Conservation (phyloP, 2,797 vertebrate genomes). For the Karalla daura region DNA sequence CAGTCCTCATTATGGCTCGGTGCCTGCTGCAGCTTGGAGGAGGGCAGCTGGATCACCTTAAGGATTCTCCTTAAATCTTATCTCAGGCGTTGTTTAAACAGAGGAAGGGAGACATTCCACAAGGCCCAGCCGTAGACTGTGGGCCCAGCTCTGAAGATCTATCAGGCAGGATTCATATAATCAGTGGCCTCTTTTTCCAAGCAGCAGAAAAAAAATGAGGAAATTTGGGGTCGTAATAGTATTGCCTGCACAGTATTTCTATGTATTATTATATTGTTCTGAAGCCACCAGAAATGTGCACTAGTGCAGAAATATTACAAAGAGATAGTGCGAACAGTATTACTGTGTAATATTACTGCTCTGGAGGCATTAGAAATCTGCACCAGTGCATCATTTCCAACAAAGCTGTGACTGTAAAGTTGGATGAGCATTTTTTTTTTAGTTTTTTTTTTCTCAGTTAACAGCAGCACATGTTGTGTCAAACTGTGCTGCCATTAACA, state of each 20-base stretch:
- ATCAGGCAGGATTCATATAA: conserved; percentile 71
- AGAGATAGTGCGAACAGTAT: too few species aligned
- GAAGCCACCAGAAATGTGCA: conserved; percentile 4
- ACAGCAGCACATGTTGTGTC: conserved; percentile 34
- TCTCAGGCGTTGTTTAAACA: conserved; percentile 85
- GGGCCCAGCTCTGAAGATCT: conserved; percentile 65
- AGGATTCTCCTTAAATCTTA: conserved; percentile 86
- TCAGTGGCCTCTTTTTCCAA: conserved; percentile 56
- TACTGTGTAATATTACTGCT: background rate
- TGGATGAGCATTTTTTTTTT: conserved; percentile 26
- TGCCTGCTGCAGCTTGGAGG: conserved; percentile 68
- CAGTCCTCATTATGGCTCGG: conserved; percentile 66
- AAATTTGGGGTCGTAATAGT: conserved; percentile 28
- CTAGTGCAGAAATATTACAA: too few species aligned
- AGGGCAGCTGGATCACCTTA: conserved; percentile 82
- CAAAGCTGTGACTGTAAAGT: conserved; percentile 9
- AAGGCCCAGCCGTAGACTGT: conserved; percentile 29
- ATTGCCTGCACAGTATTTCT: background rate
- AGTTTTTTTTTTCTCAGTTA: conserved; percentile 2
- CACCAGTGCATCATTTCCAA: conserved; percentile 1
- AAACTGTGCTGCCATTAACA: conserved; percentile 32
- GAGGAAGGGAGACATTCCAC: conserved; percentile 80
- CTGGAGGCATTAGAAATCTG: conserved; percentile 1
- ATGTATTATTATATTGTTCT: background rate
- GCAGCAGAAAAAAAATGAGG: conserved; percentile 46